Percentiles rank a stretch among this genome's conserved stretches.
These are phyloP conservation scores for Crotalus helleri DNA, from an alignment of 2,113 vertebrate genomes.

Conservation along the genomic window DNA sequence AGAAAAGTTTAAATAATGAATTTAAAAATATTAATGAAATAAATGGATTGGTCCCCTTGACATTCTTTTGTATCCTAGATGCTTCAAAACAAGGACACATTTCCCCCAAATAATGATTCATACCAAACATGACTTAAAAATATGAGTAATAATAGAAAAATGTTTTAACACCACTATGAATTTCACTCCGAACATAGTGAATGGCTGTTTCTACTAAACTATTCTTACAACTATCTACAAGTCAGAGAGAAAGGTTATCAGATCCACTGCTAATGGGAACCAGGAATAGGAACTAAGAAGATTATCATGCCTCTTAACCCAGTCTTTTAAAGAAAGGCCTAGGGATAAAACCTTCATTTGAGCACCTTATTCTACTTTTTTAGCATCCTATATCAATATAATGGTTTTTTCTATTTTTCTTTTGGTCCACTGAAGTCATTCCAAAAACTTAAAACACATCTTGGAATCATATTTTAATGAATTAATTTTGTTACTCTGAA, in stretches of 20 bases:
- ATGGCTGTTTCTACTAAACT: background rate
- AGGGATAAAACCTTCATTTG: background rate
- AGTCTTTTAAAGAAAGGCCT: background rate
- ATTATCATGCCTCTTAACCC: background rate
- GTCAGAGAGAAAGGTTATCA: background rate
- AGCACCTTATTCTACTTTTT: background rate
- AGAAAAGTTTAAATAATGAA: background rate
- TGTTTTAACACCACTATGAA: background rate
- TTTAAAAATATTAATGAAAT: background rate
- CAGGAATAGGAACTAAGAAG: background rate
- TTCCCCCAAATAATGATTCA: background rate
- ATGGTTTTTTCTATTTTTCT: background rate
- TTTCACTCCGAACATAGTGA: background rate
- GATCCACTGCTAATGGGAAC: background rate
- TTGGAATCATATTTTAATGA: background rate
- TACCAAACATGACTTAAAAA: background rate
- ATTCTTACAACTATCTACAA: background rate
- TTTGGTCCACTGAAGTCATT: background rate
- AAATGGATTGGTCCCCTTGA: background rate
- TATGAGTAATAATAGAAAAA: background rate
- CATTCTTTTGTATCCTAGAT: background rate
- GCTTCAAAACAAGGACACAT: background rate
- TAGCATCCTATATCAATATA: background rate
- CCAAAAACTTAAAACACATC: background rate
- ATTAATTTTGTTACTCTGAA: background rate